Conservation (phyloP, 92 coral and sea anemone genomes). For the Blastomussa wellsi region DNA sequence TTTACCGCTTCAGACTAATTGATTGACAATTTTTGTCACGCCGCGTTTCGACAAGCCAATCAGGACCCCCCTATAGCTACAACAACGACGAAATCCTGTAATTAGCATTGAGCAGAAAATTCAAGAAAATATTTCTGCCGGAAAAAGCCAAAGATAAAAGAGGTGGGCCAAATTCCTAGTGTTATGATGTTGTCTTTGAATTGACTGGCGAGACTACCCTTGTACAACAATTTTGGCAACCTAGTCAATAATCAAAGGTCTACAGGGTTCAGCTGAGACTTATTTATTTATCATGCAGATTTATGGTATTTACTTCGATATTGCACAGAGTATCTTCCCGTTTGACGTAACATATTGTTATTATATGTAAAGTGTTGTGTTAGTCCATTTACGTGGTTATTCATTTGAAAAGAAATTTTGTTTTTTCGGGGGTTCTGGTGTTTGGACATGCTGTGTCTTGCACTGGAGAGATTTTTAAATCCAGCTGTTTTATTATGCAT, state of each 20-base stretch:
- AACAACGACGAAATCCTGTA: background rate
- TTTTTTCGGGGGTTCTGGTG: background rate
- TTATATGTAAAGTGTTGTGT: background rate
- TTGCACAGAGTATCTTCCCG: background rate
- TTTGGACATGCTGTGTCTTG: background rate
- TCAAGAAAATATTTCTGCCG: background rate
- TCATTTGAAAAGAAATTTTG: background rate
- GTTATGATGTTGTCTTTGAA: background rate
- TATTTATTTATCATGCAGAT: no score
- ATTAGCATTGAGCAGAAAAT: background rate
- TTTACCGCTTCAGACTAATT: no score
- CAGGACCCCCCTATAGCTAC: background rate
- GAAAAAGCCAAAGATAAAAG: background rate
- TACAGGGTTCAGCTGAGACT: no score
- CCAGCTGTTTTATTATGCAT: background rate
- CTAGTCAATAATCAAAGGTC: no score
- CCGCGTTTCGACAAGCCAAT: conserved; percentile 8
- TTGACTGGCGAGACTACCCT: background rate
- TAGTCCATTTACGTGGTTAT: background rate
- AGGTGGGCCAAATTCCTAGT: conserved; percentile 1
- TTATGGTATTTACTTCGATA: background rate
- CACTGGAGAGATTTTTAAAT: background rate
- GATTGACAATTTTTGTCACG: background rate
- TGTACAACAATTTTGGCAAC: background rate
- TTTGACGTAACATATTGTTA: background rate